Evolutionary conservation across 2,113 vertebrate species (phyloP), one percentile per base, ranked within the genome.

Genomic region (Entelurus aequoreus): DNA sequence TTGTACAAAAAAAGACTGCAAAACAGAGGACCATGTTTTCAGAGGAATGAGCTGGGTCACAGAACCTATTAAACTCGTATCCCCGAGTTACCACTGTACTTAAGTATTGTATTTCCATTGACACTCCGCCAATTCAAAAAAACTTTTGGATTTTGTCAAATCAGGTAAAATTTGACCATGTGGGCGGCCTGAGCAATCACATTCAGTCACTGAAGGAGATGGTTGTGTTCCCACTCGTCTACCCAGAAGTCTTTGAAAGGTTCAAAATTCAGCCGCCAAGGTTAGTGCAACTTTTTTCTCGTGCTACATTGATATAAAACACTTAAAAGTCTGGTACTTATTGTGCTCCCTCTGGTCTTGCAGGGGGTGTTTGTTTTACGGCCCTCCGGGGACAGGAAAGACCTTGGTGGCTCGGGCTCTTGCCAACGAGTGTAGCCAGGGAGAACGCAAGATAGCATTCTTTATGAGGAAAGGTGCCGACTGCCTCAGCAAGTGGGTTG

Each of bases 391-490:
- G 71, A 99, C 97, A 68, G 97, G 97, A 77, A 99, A 99, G 92
- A 99, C 97, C 19, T 92, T 99, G 86, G 94, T 99, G 53, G 97
- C 97, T 3, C 93, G 97, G 88, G 97, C 97, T 35, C 92, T 99
- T 77, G 97, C 97, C 81, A 99, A 97, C 16, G 97, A 99, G 89
- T 99, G 97, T 87, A 95, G 95, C 87, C 93, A 96, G 80, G 97
- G 96, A 69, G 94, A 99, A 77, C 93, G 90, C 82, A 98, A 98
- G 62, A 95, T 99, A 79, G 94, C 97, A 60, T 99, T 99, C 87
- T 99, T 98, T 81, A 99, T 99, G 97, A 92, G 97, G 81, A 99
- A 99, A 91, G 97, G 97, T 86, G 97, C 97, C 2, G 97, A 99
- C 88, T 99, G 97, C 88, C 93, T 99, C 82, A 99, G 97, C 92